Evolutionary conservation across 2,113 vertebrate genomes (phyloP), one percentile per base, ranked within the genome.

Genomic region (Oostethus manadensis): DNA sequence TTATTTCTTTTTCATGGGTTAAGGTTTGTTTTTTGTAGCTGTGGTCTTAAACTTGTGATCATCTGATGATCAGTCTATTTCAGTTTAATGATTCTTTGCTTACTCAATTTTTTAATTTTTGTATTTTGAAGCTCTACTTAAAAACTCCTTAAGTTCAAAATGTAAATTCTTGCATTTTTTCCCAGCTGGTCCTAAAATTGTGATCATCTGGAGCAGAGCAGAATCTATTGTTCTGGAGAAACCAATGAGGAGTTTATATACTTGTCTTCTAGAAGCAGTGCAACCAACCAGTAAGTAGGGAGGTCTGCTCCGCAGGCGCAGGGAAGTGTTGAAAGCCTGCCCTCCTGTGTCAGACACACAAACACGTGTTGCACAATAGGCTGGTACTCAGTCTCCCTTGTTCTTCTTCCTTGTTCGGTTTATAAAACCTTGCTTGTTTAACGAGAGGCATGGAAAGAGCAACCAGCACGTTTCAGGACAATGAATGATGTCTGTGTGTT

Each of bases 261-360:
- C 13, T 51, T 60, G 17, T 55, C 29, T 22, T 17, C 13, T 22
- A 40, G 44, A 20, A 23, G 26, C 20, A 48, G 57, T 29, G 42
- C 18, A 51, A 14, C 61, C 18, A 8, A 47, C 50, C 48, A 53
- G 56, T 7, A 10, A 22, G 51, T 33, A 33, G 46, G 33, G 42
- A 57, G 40, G 9, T 70, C 48, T 55, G 53, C n/a, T 14, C 46
- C 26, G 55, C 47, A 71, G 23, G 58, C 21, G 8, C 33, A 58
- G 56, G 22, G 45, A 69, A 66, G 73, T 56, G 81, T 86, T 79
- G 82, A 80, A 86, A 88, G 86, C 89, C 83, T 89, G 87, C 86
- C 86, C 86, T 86, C 87, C 84, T 89, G 88, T 87, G 87, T 90
- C 76, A 77, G 76, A 63, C 48, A 18, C 51, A 81, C 76, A 83